Conservation (phyloP, 2,888 invertebrate species). For the Branchellion lobata region DNA sequence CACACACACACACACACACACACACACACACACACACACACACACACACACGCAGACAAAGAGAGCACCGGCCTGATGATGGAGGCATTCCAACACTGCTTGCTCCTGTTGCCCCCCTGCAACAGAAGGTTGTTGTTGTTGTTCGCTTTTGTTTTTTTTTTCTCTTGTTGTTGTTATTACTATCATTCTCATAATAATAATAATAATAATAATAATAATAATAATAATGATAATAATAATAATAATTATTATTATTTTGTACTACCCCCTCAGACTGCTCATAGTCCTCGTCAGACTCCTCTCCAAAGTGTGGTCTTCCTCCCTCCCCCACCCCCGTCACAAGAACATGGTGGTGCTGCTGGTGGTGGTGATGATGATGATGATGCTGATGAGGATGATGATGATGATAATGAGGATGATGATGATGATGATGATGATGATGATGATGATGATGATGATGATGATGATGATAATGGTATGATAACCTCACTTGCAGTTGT, state of each 20-base stretch:
- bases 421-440: constrained; percentile 30
- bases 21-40: constrained; percentile 1
- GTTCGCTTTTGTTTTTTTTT: too few relatives aligned
- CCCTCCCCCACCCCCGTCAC: too few relatives aligned
- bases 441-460: constrained; percentile 6
- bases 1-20: constrained; percentile 6
- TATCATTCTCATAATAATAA: too few relatives aligned
- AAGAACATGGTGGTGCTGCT: constrained; percentile 9
- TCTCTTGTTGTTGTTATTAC: too few relatives aligned
- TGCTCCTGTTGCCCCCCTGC: too few relatives aligned
- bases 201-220: too few relatives aligned
- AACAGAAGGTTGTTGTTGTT: too few relatives aligned
- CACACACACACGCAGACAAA: constrained; percentile 12
- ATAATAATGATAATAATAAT: constrained; percentile 1
- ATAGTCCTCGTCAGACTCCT: constrained; percentile 33
- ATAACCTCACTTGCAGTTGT: background rate
- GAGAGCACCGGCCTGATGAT: too few relatives aligned
- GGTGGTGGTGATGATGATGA: constrained; percentile 32
- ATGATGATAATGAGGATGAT: constrained; percentile 38
- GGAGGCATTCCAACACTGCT: too few relatives aligned
- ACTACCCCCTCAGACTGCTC: background rate
- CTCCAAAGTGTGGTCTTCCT: too few relatives aligned
- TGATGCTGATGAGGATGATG: constrained; percentile 37
- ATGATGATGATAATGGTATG: constrained; percentile 23
- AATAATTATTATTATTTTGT: background rate